Base-by-base conservation (phyloP, 1,140 invertebrate species). In the Neodiprion fabricii region DNA sequence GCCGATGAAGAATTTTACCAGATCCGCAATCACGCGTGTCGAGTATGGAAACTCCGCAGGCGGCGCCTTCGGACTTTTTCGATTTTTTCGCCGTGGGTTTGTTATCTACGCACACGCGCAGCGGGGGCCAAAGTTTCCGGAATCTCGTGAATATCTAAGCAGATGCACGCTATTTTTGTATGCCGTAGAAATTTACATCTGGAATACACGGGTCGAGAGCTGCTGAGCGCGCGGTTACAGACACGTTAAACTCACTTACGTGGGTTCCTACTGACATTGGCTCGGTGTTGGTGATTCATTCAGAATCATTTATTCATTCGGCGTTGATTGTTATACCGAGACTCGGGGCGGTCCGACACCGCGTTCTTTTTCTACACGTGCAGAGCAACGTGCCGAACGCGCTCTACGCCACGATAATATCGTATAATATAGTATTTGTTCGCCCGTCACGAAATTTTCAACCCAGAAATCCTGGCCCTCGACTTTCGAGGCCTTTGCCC, bases 281-380 rank as follows among this genome's bases (percentile, higher is more conserved):
- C 53, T 61, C 53, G 5, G 53, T 61, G 53, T 61, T 61, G 7
- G 53, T 61, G 53, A 61, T 61, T 61, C 53, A 61, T 61, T 61
- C 53, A 9, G 53, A 61, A 61, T 61, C 53, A 61, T 61, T 61
- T 61, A 61, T 61, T 61, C 53, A 61, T 61, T 61, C 53, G 5
- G n/a, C 53, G 53, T 61, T 61, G 11, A 61, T 61, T 61, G 53
- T 61, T 40, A 40, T 5, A 17, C 53, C 53, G 53, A 17, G 53
- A 61, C 53, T 61, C 11, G 9, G n/a, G 11, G 53, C 11, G 5
- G 53, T 61, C n/a, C 8, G 53, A 14, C 4, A 17, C 1, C 28
- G 28, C 5, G 28, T 40, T 40, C 1, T 2, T 40, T 40, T 40
- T 40, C 28, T 40, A 40, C 28, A 40, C 53, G n/a, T 61, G 11